A percentile compares a stretch with the other conserved stretches of the same genome.
Conservation (phyloP, 2,113 vertebrate species). For the Anguilla japonica region DNA sequence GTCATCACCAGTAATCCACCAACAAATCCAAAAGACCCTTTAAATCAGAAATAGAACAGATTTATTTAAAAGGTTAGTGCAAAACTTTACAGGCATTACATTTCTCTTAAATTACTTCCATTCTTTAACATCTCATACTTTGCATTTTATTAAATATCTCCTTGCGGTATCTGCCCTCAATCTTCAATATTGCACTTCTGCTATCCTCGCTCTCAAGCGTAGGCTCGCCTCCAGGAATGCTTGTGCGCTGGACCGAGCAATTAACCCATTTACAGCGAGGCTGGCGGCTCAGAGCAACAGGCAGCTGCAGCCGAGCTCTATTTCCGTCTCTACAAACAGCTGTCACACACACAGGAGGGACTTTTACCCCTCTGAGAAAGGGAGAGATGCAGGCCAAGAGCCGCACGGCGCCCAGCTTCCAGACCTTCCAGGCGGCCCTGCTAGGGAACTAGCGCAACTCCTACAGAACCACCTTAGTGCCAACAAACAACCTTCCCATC, state of each 20-base stretch:
- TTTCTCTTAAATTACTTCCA: neutral
- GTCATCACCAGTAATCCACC: no score
- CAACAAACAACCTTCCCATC: neutral
- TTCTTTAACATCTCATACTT: no score
- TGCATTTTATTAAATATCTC: neutral
- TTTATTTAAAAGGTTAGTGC: no score
- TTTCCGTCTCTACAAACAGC: constrained; percentile 42
- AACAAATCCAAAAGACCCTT: no score
- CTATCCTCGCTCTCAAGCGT: neutral
- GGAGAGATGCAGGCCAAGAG: neutral
- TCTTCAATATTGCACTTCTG: neutral
- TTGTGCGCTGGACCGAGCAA: constrained; percentile 4
- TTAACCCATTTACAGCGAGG: constrained; percentile 23
- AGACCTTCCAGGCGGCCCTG: neutral
- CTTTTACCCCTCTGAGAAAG: neutral
- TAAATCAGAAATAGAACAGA: no score
- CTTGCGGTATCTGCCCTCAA: neutral
- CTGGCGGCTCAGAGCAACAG: constrained; percentile 33
- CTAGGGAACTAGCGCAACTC: no score
- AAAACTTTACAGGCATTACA: neutral
- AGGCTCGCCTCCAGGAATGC: neutral
- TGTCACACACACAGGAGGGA: constrained; percentile 27
- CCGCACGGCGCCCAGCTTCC: no score
- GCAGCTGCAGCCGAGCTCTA: constrained; percentile 16
- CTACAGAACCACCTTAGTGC: neutral